phyloP scores from a whole-genome alignment of 2,797 vertebrate genomes.

The Gephyroberyx darwinii region DNA sequence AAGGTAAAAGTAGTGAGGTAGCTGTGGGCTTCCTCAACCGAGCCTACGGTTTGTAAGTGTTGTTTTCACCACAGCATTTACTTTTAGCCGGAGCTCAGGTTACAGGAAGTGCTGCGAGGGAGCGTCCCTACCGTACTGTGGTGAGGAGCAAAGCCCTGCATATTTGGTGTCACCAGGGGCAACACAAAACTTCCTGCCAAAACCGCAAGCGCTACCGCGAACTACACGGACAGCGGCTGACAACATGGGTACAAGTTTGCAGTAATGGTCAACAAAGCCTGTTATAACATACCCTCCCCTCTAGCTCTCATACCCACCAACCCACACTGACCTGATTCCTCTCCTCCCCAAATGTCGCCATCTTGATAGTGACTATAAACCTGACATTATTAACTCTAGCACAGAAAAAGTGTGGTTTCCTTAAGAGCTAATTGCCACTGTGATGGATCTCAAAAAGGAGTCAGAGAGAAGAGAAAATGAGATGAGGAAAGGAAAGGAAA shows the following conservation, averaged over 20 bases:
- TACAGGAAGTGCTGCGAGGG: constrained; percentile 67
- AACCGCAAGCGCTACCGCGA: constrained; percentile 59
- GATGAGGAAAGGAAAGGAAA: constrained; percentile 13
- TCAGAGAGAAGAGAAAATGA: neutral
- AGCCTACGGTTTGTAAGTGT: constrained; percentile 27
- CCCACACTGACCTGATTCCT: constrained; percentile 24
- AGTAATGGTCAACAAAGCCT: constrained; percentile 38
- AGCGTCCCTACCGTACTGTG: constrained; percentile 58
- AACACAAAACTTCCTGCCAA: constrained; percentile 62
- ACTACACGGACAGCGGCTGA: constrained; percentile 48
- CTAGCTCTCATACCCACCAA: constrained; percentile 13
- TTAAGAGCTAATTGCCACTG: neutral
- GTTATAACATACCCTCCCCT: constrained; percentile 9
- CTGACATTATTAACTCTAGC: constrained; percentile 14
- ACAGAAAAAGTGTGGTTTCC: neutral
- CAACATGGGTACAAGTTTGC: constrained; percentile 26
- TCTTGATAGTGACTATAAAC: constrained; percentile 37
- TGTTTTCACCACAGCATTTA: constrained; percentile 56
- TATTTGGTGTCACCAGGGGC: constrained; percentile 65
- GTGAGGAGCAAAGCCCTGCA: constrained; percentile 61
- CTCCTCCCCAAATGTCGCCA: constrained; percentile 25
- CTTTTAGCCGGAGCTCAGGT: constrained; percentile 55
- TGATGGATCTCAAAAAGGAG: constrained; percentile 13
- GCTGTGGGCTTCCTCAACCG: neutral
- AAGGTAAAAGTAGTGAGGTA: neutral